Evolutionary conservation across 1,140 invertebrate genomes (phyloP), one percentile per base, ranked within the genome.

Genomic region (Belonocnema kinseyi): DNA sequence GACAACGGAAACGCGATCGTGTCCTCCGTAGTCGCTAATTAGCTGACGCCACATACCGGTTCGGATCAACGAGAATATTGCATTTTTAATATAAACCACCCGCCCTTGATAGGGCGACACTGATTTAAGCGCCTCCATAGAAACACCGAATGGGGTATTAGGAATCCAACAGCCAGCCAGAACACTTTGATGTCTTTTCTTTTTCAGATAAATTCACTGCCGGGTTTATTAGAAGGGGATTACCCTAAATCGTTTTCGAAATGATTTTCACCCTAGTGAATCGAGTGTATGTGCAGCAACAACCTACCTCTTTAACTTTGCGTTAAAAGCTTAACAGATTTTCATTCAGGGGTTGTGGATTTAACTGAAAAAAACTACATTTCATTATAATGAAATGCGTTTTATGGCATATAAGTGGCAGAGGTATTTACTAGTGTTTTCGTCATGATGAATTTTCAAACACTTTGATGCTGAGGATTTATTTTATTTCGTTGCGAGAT

Each of bases 51-150:
- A 85, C 86, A 89, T 89, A 88, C 87, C 87, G 80, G 76, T 79
- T 40, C 75, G 87, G 87, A 90, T 90, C 88, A 89, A 86, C 85
- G 86, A 84, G 85, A 85, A 90, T 91, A 90, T 91, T 91, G 88
- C 86, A 90, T 90, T 91, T 91, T 90, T 90, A 86, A 88, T 89
- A 88, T 82, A 85, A 85, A 79, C 76, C 84, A 77, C 80, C 81
- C 82, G 78, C 74, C 82, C 77, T 75, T 75, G 61, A 61, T 56
- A 77, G 73, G 74, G 71, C 54, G 61, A 50, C 74, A 83, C 81
- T 81, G 80, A 85, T 85, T 83, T 83, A 78, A 77, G 83, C 83
- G 75, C 54, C 74, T 58, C 80, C 75, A 72, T 75, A 72, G 56
- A 71, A 17, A 26, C 50, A 14, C 26, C 21, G 50, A 51, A 72